phyloP scores from a whole-genome alignment of 1,140 invertebrate genomes.

The Pseudomyrmex sp. region DNA sequence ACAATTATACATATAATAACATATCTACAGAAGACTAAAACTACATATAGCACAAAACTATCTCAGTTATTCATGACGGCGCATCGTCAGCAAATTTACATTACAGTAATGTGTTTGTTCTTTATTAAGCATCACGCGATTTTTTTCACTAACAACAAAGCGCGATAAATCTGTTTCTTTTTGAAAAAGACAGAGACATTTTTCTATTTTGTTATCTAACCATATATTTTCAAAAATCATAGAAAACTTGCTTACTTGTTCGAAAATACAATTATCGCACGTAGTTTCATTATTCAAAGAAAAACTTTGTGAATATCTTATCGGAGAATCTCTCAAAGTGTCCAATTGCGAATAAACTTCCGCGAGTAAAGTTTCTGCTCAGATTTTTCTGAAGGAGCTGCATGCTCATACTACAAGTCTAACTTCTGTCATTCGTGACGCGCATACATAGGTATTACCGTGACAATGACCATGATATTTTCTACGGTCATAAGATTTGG shows the following conservation, averaged over 20 bases:
- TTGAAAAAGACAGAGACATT: constrained; percentile 1
- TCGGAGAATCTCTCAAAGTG: constrained; percentile 4
- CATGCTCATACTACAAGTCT: background rate
- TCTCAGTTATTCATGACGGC: constrained; percentile 5
- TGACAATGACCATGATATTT: constrained; percentile 41
- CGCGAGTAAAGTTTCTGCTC: constrained; percentile 8
- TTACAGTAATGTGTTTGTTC: too few species aligned
- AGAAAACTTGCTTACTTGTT: too few species aligned
- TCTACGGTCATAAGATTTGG: background rate
- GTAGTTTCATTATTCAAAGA: constrained; percentile 55
- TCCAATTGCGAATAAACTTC: constrained; percentile 9
- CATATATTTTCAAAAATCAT: constrained; percentile 18
- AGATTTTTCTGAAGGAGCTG: constrained; percentile 4
- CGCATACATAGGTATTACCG: constrained; percentile 20
- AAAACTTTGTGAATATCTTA: constrained; percentile 52
- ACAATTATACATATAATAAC: constrained; percentile 48
- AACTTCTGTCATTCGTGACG: constrained; percentile 49
- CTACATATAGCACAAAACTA: constrained; percentile 32
- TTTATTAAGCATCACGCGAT: background rate
- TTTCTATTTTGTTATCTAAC: background rate
- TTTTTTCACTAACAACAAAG: background rate
- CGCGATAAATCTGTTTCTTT: background rate
- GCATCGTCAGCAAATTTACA: too few species aligned
- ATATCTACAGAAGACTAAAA: constrained; percentile 26
- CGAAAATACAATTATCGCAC: too few species aligned